These are phyloP conservation scores for Heteropelma amictum DNA, from an alignment of 2,888 invertebrate species.

Conservation along the genomic window DNA sequence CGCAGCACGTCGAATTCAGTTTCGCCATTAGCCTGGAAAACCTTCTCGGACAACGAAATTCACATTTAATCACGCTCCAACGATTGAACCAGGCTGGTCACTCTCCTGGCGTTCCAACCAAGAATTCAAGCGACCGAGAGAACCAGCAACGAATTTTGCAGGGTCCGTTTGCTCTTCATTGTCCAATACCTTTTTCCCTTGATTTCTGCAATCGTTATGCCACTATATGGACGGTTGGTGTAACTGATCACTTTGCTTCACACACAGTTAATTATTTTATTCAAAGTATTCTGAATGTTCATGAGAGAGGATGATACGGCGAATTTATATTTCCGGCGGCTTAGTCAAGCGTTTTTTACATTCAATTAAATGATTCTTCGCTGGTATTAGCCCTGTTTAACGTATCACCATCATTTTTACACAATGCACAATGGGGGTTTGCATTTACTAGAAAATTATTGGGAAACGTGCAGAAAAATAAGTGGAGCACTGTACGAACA, in stretches of 20 bases:
- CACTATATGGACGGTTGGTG: constrained; percentile 7
- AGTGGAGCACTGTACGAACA: no score
- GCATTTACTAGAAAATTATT: no score
- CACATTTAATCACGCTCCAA: constrained; percentile 56
- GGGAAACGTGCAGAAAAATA: no score
- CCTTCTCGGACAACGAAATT: constrained; percentile 43
- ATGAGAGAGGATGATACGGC: background rate
- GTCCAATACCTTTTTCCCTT: constrained; percentile 27
- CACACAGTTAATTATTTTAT: constrained; percentile 33
- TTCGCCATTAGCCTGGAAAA: constrained; percentile 53
- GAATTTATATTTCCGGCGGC: no score
- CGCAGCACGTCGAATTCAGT: constrained; percentile 7
- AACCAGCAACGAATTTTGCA: constrained; percentile 38
- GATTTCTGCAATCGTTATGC: background rate
- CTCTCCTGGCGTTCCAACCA: constrained; percentile 27
- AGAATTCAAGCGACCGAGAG: constrained; percentile 48
- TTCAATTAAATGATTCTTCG: no score
- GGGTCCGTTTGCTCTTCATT: constrained; percentile 51
- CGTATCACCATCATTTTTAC: no score
- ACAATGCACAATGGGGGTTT: no score
- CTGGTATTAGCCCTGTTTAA: no score
- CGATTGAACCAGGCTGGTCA: constrained; percentile 21
- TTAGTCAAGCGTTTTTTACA: no score
- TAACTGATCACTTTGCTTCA: background rate
- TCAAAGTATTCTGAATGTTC: constrained; percentile 2